Evolutionary conservation across 2,888 invertebrate species (phyloP).

Genomic region (Punctoribates punctum): DNA sequence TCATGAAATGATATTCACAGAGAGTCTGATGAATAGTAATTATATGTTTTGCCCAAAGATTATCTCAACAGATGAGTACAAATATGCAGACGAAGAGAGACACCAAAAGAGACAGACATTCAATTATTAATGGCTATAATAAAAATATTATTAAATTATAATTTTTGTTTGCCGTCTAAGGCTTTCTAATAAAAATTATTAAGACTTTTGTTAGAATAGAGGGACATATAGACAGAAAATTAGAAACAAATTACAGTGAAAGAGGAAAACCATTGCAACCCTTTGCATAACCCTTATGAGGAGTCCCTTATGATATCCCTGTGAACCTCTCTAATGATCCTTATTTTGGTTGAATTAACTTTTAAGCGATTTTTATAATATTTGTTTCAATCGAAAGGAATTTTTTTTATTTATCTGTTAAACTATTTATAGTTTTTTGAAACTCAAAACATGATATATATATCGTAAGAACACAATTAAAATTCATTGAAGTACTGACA

Average conservation of each 20-base stretch:
- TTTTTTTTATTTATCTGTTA: not conserved
- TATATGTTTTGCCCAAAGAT: conserved; percentile 33
- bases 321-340: conserved; percentile 3
- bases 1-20: conserved; percentile 26
- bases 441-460: not conserved
- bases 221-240: not conserved
- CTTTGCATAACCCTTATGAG: not conserved
- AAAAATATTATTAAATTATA: conserved; percentile 37
- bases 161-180: not conserved
- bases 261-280: not conserved
- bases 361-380: conserved; percentile 15
- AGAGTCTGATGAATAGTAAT: conserved; percentile 36
- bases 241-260: not conserved
- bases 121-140: conserved; percentile 38
- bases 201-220: not conserved
- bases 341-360: conserved; percentile 1
- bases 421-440: conserved; percentile 21
- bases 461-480: not conserved
- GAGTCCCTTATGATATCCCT: not conserved
- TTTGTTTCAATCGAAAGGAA: conserved; percentile 13
- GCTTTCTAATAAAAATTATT: not conserved
- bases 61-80: conserved; percentile 24
- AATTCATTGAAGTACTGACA: conserved; percentile 15
- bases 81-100: conserved; percentile 27
- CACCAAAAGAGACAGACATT: conserved; percentile 16